phyloP scores from a whole-genome alignment of 2,113 vertebrate species.

The Aphyosemion australe region DNA sequence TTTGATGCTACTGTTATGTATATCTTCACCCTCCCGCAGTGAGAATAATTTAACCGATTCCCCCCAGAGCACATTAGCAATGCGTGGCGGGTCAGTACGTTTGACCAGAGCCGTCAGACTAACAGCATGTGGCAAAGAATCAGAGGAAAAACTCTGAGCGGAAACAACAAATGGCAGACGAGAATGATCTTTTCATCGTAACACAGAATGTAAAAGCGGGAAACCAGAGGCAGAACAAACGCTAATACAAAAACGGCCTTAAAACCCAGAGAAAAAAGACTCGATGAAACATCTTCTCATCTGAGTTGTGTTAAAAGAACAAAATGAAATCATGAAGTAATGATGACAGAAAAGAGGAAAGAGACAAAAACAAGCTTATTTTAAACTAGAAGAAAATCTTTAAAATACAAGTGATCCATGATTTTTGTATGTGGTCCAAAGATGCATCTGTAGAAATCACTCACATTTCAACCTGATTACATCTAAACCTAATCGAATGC shows the following conservation, averaged over 20 bases:
- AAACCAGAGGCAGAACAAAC: constrained; percentile 1
- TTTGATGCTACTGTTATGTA: constrained; percentile 49
- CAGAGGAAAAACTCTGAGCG: constrained; percentile 36
- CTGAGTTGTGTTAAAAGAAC: not conserved
- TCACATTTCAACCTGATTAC: too few species aligned
- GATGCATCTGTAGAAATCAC: too few species aligned
- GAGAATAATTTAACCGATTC: constrained; percentile 64
- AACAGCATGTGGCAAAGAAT: constrained; percentile 62
- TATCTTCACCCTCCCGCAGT: constrained; percentile 50
- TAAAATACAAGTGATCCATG: too few species aligned
- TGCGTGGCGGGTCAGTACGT: constrained; percentile 51
- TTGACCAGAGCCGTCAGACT: constrained; percentile 67
- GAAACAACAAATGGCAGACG: constrained; percentile 47
- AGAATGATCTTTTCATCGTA: constrained; percentile 57
- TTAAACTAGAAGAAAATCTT: not conserved
- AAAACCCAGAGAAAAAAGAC: not conserved
- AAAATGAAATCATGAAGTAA: not conserved
- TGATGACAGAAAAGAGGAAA: not conserved
- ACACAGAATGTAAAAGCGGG: constrained; percentile 4
- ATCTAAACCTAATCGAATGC: not conserved
- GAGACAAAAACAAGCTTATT: not conserved
- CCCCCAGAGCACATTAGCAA: constrained; percentile 59
- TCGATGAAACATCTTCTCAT: not conserved
- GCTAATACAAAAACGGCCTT: not conserved
- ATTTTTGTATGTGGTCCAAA: too few species aligned